Percentiles rank a stretch among this genome's conserved stretches.
Conservation (phyloP, 2,797 vertebrate species). For the Alauda arvensis region DNA sequence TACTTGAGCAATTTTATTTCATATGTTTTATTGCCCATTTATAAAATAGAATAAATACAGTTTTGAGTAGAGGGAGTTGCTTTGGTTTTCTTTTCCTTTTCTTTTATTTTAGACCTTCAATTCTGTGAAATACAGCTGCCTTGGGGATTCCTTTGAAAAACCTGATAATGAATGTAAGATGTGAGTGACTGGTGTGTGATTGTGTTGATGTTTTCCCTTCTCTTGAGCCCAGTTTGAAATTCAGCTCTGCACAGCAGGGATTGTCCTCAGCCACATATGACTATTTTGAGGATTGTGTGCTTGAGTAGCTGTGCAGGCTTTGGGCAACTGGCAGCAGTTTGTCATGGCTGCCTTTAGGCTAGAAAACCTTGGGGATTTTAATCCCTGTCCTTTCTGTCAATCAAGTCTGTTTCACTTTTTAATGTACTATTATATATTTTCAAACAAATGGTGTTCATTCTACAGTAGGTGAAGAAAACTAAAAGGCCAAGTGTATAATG, state of each 20-base stretch:
- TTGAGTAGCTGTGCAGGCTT: constrained; percentile 1
- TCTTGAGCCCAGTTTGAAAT: constrained; percentile 58
- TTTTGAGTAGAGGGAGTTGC: constrained; percentile 13
- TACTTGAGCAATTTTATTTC: constrained; percentile 27
- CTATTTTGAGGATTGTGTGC: constrained; percentile 47
- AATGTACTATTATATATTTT: background rate
- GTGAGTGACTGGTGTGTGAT: constrained; percentile 52
- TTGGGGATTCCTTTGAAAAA: constrained; percentile 70
- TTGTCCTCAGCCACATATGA: constrained; percentile 19
- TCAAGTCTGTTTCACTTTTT: constrained; percentile 4
- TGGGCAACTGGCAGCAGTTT: constrained; percentile 35
- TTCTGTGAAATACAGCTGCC: constrained; percentile 55
- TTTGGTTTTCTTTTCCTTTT: constrained; percentile 26
- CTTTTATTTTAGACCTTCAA: constrained; percentile 50
- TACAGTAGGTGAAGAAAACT: background rate
- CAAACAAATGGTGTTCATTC: background rate
- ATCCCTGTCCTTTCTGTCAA: constrained; percentile 9
- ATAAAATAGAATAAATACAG: constrained; percentile 48
- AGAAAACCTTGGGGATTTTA: constrained; percentile 17
- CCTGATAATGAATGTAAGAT: constrained; percentile 65
- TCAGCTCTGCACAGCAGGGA: constrained; percentile 46
- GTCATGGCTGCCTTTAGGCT: constrained; percentile 41
- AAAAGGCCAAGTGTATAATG: background rate
- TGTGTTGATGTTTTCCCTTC: constrained; percentile 52
- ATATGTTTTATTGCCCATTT: background rate